Evolutionary conservation across 2,888 invertebrate genomes (phyloP).

Genomic region (Axea sp.): DNA sequence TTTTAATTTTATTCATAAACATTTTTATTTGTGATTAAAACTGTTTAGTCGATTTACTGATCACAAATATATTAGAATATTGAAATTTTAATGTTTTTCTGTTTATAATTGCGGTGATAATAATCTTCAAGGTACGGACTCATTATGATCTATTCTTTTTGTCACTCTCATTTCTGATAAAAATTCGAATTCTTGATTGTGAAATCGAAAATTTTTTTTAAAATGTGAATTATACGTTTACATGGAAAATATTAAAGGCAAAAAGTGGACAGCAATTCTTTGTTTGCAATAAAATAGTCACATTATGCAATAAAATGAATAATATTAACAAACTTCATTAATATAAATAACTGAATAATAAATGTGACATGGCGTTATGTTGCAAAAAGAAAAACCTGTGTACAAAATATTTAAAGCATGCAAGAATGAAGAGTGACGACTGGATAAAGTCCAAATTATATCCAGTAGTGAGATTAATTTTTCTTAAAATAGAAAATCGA

Average conservation of each 20-base stretch:
- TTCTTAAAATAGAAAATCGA: constrained; percentile 45
- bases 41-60: too few species aligned
- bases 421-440: constrained; percentile 20
- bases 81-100: too few species aligned
- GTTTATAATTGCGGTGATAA: too few species aligned
- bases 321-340: constrained; percentile 12
- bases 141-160: too few species aligned
- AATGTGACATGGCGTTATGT: neutral
- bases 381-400: constrained; percentile 15
- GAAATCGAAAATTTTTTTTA: too few species aligned
- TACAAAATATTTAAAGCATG: constrained; percentile 34
- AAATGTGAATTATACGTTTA: too few species aligned
- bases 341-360: constrained; percentile 18
- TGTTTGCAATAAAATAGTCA: neutral
- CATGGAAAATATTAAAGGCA: neutral
- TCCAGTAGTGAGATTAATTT: constrained; percentile 9
- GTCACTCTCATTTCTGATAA: too few species aligned
- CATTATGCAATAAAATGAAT: constrained; percentile 3
- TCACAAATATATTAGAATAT: too few species aligned
- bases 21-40: too few species aligned
- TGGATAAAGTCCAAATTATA: constrained; percentile 38
- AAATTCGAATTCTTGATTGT: too few species aligned
- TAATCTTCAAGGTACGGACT: too few species aligned
- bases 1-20: too few species aligned
- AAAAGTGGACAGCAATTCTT: neutral